Percentiles rank a stretch among this genome's conserved stretches.
Conservation (phyloP, 2,888 invertebrate species). For the Oscheius sp. region DNA sequence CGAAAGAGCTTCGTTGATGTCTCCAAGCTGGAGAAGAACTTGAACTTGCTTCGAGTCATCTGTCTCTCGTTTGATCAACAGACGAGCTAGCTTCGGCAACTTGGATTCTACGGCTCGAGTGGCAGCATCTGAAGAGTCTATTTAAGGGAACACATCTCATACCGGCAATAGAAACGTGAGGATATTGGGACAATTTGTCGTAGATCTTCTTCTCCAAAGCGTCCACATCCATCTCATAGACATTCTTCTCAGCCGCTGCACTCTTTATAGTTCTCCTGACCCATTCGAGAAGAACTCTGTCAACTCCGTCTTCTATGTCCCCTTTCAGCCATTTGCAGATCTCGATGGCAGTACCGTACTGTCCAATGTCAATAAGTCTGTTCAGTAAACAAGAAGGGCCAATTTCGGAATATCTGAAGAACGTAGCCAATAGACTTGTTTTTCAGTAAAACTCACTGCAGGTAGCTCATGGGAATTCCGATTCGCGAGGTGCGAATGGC, state of each 20-base stretch:
- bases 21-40: constrained; percentile 54
- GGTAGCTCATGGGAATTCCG: constrained; percentile 55
- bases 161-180: constrained; percentile 61
- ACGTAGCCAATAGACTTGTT: too few relatives aligned
- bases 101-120: constrained; percentile 54
- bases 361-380: constrained; percentile 55
- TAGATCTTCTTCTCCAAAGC: constrained; percentile 54
- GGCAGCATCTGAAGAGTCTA: constrained; percentile 50
- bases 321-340: constrained; percentile 54
- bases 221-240: constrained; percentile 46
- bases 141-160: neutral
- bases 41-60: constrained; percentile 60
- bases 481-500: constrained; percentile 45
- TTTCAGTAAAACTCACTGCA: constrained; percentile 40
- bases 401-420: constrained; percentile 36
- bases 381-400: constrained; percentile 47
- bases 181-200: constrained; percentile 48
- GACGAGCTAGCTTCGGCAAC: constrained; percentile 50
- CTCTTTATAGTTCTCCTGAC: constrained; percentile 45
- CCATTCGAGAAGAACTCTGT: constrained; percentile 58
- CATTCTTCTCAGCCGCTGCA: constrained; percentile 39
- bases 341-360: constrained; percentile 51
- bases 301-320: constrained; percentile 48
- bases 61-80: constrained; percentile 56
- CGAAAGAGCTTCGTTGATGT: constrained; percentile 54